Evolutionary conservation across 2,797 vertebrate genomes (phyloP).

Genomic region (Myotis vivesi): DNA sequence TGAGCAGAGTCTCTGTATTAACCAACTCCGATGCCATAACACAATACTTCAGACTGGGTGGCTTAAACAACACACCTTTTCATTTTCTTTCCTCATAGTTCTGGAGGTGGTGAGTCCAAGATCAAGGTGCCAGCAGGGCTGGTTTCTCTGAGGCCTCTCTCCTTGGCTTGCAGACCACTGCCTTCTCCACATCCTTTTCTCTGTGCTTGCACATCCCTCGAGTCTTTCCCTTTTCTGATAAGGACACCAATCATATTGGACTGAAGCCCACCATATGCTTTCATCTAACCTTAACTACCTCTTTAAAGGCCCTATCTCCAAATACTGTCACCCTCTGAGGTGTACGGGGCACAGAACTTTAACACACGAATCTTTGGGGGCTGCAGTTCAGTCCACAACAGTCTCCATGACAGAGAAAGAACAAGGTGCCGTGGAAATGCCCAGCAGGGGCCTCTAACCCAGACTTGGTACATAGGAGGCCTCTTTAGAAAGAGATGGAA

Average conservation of each 20-base stretch:
- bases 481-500: neutral
- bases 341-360: neutral
- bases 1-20: neutral
- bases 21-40: neutral
- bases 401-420: neutral
- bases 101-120: neutral
- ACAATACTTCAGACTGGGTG: neutral
- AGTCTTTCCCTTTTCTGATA: neutral
- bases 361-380: neutral
- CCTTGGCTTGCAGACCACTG: neutral
- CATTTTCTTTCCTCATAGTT: neutral
- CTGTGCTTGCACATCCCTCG: neutral
- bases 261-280: neutral
- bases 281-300: neutral
- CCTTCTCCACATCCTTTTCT: neutral
- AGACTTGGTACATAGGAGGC: rapidly evolving
- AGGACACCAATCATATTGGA: neutral
- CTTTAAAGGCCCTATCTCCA: neutral
- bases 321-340: neutral
- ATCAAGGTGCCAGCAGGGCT: neutral
- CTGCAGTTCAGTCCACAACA: no score
- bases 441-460: neutral
- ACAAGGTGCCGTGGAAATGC: no score
- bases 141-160: neutral
- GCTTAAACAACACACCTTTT: neutral